Base-by-base conservation (phyloP, 1,140 invertebrate species). In the Drosophila arawakana region DNA sequence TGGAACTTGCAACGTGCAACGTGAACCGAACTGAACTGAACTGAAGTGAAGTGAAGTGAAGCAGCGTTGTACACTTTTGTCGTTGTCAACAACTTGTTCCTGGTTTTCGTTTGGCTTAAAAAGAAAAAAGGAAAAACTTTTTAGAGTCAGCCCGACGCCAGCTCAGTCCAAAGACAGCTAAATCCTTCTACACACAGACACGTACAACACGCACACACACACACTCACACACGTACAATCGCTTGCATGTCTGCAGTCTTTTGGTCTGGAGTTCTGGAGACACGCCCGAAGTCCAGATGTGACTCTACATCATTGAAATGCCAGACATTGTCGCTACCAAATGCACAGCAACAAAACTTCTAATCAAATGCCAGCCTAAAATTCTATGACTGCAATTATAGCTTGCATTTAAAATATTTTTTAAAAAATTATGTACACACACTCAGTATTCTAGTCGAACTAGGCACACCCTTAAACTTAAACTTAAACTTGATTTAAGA, bases 11-110 rank as follows among this genome's bases (percentile, higher is more conserved):
- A 68, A 55, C 34, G 50, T 46, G 46, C 39, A 65, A 30, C 50
- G 18, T 39, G 44, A n/a, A 44, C 7, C 58, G 18, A 34, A 8
- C 25, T 1, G 7, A 30, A n/a, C 15, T n/a, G 15, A 61, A n/a
- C 15, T n/a, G 15, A 61, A 35, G 13, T 37, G 58, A 3, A 35
- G 13, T 30, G 25, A 30, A 35, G n/a, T 37, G 58, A 3, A 35
- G 9, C 25, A 47, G 58, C 37, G 60, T 41, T 71, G 68, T 46
- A 79, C 59, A 65, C 63, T 83, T 54, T 81, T 77, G 65, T 37
- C 50, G 83, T 79, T 88, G 83, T 82, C 82, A 86, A 81, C 81
- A 81, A 81, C 75, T 78, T 81, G 74, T 74, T 66, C 47, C 44
- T 50, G 44, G 50, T 1, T 11, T 58, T 69, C 50, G 21, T 59